Base-by-base conservation (phyloP, 2,797 vertebrate genomes). In the Coracias cyanogaster region DNA sequence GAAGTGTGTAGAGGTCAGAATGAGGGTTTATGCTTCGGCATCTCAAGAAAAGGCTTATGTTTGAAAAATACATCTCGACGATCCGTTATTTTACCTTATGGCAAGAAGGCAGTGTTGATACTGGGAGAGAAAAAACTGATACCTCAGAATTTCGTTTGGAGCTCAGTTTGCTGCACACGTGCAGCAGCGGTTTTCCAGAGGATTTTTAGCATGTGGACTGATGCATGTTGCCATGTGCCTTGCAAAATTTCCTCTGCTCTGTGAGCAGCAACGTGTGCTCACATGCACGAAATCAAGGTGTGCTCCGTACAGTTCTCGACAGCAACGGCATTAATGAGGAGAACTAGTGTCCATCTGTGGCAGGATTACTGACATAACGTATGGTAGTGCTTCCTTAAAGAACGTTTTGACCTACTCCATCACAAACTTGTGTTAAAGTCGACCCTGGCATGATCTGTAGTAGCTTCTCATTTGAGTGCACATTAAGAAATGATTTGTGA, bases 171-270 rank as follows among this genome's bases (percentile, higher is more conserved):
- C 64, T 39, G 67, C 83, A 92, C 88, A 78, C 86, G 81, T 95
- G 94, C 93, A 13, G 64, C 61, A 35, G 17, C 26, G 78, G 17
- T 94, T 90, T 95, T 90, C 39, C 46, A 45, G 46, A 79, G 76
- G 78, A 37, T 94, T 84, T 96, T 95, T 83, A 87, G 86, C 90
- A 57, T 93, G 90, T 64, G 94, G 82, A 67, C 41, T 87, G 78
- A 77, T 89, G 88, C 31, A 6, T 91, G 79, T 87, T 94, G 91
- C 88, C 92, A 93, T 94, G 90, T 96, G 95, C 94, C 83, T 65
- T 26, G 85, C 77, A 41, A 78, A 94, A 94, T 95, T 70, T 67
- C 60, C 62, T 85, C 21, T 67, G 52, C 67, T 84, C 20, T 65
- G 79, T 20, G 45, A 71, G 71, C 72, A 18, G 52, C 58, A 21